Base-by-base conservation (phyloP, 2,888 invertebrate species). In the Drosophila helvetica region DNA sequence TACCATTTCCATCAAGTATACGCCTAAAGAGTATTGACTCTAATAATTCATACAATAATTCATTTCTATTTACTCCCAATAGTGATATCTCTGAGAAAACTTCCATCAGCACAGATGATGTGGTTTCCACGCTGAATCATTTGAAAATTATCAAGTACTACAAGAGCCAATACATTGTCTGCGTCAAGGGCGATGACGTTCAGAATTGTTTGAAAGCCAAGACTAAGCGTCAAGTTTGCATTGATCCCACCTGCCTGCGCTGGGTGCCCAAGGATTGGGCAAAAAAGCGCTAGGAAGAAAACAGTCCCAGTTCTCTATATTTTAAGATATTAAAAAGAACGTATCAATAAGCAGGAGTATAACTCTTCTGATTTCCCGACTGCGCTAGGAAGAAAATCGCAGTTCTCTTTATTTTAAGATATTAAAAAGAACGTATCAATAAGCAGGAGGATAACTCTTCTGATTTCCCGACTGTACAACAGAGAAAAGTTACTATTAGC, bases 181-280 rank as follows among this genome's bases (percentile, higher is more conserved):
- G 98, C 43, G 95, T 99, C 65, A 97, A 96, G 92, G 94, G 95
- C 90, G 98, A 98, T 91, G 96, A 96, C 60, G 94, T 98, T 74
- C 95, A 97, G 88, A 96, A 96, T 90, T 98, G 99, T 90, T 94
- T 95, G 88, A 95, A 96, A 85, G 96, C 97, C 0, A 96, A 97
- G 96, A 96, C 96, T 77, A 98, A 96, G 89, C 94, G 98, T 75
- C 95, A 95, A 86, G 94, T 98, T 67, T 94, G 98, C 75, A 99
- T 99, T 81, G 99, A 99, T 91, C 96, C 99, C 0, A 98, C 98
- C 93, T 97, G 96, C 92, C 93, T 99, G 60, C 98, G 99, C 92
- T 99, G 99, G 99, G 98, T 98, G 48, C 98, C 99, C 0, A 99
- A 98, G 93, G 99, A 99, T 93, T 99, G 99, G 99, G 1, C 38